Evolutionary conservation across 2,113 vertebrate genomes (phyloP), one percentile per base, ranked within the genome.

Genomic region (Atrichornis clamosus): DNA sequence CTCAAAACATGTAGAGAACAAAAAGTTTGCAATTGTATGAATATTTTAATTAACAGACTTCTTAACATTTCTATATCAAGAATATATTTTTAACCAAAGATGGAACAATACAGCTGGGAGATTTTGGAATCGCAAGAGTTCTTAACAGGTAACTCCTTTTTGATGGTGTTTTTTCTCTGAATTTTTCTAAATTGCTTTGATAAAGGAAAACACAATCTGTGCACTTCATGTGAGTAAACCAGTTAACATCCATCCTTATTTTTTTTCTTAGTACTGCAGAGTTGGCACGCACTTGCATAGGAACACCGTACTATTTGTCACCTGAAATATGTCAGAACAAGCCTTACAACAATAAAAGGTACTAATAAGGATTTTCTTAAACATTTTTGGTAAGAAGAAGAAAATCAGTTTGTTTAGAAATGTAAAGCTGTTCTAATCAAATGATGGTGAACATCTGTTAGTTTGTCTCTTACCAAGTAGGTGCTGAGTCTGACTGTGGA

Each of bases 341-440:
- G 95, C 99, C 99, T 39, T 99, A 99, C 97, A 99, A 99, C 97
- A 99, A 99, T 97, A 99, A 99, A 98, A 99, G 99, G 99, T 99
- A 98, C 60, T 67, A 50, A 49, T 63, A 73, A 84, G 6, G 11
- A 15, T 50, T 89, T 91, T 69, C 50, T 53, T 27, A 18, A 90
- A 18, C 6, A 2, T 15, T 80, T 86, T 39, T 50, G 21, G 6
- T 42, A 39, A 80, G 56, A 49, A 47, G 50, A 49, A 53, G 41
- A n/a, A 50, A 65, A 46, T 27, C 2, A 46, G 7, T 37, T 74
- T 11, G 70, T 78, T 28, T 17, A 41, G 33, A 18, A 77, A 87
- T 62, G 16, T 42, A n/a, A 27, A 72, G 12, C 28, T 91, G 11
- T 59, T 90, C 11, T 67, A 3, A 8, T 67, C 2, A 7, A 46